phyloP scores from a whole-genome alignment of 2,888 invertebrate species.

The Aporophyla lueneburgensis region DNA sequence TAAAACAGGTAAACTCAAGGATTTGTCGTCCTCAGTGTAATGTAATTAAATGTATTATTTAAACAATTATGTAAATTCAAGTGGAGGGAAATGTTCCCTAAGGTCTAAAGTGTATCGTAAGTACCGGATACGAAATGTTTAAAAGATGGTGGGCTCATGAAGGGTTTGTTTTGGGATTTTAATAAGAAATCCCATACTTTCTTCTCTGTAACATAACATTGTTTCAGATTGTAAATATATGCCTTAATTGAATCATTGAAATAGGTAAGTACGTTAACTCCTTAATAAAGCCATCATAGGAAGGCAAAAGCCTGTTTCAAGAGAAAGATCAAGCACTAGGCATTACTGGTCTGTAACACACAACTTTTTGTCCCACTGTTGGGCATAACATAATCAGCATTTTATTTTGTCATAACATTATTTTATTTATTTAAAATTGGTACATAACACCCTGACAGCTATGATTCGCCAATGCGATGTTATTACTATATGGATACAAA shows the following conservation, averaged over 20 bases:
- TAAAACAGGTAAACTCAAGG: slow-evolving; percentile 74
- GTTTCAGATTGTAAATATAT: background rate
- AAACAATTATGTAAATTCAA: slow-evolving; percentile 82
- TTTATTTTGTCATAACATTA: no score
- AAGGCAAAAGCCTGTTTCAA: background rate
- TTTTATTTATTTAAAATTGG: no score
- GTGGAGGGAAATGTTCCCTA: slow-evolving; percentile 73
- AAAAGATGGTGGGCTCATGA: slow-evolving; percentile 18
- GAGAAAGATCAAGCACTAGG: background rate
- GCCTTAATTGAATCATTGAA: background rate
- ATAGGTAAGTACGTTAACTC: no score
- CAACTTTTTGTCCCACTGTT: no score
- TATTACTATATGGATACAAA: no score
- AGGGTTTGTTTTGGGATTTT: slow-evolving; percentile 16
- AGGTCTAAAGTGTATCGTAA: slow-evolving; percentile 73
- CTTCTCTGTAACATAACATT: background rate
- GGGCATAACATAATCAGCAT: no score
- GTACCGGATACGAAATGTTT: slow-evolving; percentile 31
- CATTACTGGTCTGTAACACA: background rate
- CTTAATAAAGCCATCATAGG: background rate
- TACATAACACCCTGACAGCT: no score
- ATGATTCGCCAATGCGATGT: no score
- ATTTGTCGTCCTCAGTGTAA: slow-evolving; percentile 75
- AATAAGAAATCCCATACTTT: slow-evolving; percentile 8
- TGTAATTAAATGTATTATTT: slow-evolving; percentile 82